Evolutionary conservation across 2,888 invertebrate genomes (phyloP), one percentile per base, ranked within the genome.

Genomic region (Epinotia demarniana): DNA sequence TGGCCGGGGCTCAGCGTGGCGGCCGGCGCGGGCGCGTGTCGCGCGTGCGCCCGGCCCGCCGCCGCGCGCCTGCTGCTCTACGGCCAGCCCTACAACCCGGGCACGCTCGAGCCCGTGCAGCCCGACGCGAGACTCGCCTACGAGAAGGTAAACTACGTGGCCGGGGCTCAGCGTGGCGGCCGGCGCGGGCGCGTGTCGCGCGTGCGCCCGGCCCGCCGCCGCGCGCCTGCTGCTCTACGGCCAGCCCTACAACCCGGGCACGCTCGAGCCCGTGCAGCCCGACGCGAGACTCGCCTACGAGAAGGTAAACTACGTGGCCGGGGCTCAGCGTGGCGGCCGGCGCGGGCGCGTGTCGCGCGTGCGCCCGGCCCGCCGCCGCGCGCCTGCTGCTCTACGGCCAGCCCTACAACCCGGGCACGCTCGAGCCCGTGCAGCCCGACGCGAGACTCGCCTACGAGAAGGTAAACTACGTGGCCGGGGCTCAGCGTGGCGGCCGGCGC

Each of bases 21-120:
- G 75, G 87, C 85, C 67, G 96, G 95, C 84, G 93, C 94, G 62
- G 97, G 97, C 84, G 95, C 95, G 12, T 97, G 97, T 83, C 95
- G 95, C 74, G 95, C 96, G 63, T 94, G 95, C 84, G 92, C 95
- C 62, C 92, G 95, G 2, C 95, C 96, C 73, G 96, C 97, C 57
- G 94, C 94, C 43, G 96, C 96, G 12, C 94, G 97, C 58, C 95
- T 98, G 78, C 94, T 97, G 83, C 95, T 98, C 79, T 97, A 97
- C 85, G 98, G 98, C 0, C 97, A 98, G 89, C 97, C 97, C 0
- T 98, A 98, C 87, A 97, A 98, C 90, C 95, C 96, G 53, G 96
- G 96, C 79, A 98, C 97, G 46, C 94, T 98, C 81, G 97, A 97
- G 89, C 96, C 97, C 27, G 96, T 97, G 77, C 96, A 96, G 81